phyloP scores from a whole-genome alignment of 2,797 vertebrate species.

The Valencia hispanica region DNA sequence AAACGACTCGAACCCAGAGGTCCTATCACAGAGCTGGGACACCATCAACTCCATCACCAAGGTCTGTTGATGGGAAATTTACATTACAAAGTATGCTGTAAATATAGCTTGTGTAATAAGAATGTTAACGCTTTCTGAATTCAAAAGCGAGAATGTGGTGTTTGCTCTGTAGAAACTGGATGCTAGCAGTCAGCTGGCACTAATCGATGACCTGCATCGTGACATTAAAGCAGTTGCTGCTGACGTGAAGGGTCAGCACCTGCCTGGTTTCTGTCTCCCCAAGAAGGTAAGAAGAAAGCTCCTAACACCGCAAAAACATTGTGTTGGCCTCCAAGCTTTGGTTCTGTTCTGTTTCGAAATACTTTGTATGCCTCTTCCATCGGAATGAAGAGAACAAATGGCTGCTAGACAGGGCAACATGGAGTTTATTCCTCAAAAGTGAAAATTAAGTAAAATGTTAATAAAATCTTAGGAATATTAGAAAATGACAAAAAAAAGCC shows the following conservation, averaged over 20 bases:
- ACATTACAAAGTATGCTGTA: background rate
- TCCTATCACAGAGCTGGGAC: slow-evolving; percentile 97
- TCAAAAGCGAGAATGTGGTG: background rate
- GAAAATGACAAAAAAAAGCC: too few relatives aligned
- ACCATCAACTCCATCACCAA: slow-evolving; percentile 96
- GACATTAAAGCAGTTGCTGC: slow-evolving; percentile 90
- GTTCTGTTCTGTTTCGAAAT: background rate
- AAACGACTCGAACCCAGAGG: slow-evolving; percentile 89
- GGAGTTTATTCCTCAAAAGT: background rate
- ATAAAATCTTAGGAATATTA: background rate
- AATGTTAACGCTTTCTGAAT: background rate
- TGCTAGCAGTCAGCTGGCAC: slow-evolving; percentile 92
- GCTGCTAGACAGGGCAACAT: background rate
- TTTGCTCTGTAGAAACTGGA: slow-evolving; percentile 88
- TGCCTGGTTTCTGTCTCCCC: slow-evolving; percentile 97
- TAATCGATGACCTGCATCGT: slow-evolving; percentile 95
- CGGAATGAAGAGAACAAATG: background rate
- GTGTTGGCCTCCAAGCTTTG: too few relatives aligned
- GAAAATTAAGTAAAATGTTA: background rate
- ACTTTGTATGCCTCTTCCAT: background rate
- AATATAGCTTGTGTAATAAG: too few relatives aligned
- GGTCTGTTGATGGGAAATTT: slow-evolving; percentile 68
- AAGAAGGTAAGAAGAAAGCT: slow-evolving; percentile 87
- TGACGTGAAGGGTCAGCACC: slow-evolving; percentile 90
- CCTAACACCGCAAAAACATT: too few relatives aligned